Conservation (phyloP, 2,797 vertebrate species). For the Gobionotothen gibberifrons region DNA sequence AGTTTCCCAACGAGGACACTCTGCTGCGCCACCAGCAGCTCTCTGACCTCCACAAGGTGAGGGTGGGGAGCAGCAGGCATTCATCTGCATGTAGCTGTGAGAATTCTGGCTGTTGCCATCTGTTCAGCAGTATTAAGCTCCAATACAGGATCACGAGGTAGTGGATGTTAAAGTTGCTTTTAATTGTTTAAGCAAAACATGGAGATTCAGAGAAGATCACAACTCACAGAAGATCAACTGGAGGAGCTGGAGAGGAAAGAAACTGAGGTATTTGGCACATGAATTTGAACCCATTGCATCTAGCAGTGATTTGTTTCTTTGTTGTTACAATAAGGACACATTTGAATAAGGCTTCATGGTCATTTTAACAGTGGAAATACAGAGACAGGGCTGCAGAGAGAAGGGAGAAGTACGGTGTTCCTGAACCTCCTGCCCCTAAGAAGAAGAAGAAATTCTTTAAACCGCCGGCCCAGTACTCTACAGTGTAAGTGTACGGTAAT, state of each 20-base stretch:
- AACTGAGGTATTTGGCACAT: conserved; percentile 84
- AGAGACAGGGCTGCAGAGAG: conserved; percentile 94
- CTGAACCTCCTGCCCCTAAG: conserved; percentile 91
- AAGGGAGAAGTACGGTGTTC: conserved; percentile 92
- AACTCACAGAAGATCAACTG: conserved; percentile 89
- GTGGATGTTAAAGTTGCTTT: not conserved
- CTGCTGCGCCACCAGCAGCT: conserved; percentile 93
- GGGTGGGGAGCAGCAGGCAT: conserved; percentile 37
- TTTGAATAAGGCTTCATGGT: not conserved
- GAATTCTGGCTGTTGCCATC: conserved; percentile 61
- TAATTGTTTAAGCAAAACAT: conserved; percentile 89
- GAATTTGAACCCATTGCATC: not conserved
- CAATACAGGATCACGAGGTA: not conserved
- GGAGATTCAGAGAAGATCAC: conserved; percentile 90
- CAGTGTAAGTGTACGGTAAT: conserved; percentile 86
- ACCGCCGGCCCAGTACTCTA: conserved; percentile 75
- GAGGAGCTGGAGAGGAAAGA: conserved; percentile 92
- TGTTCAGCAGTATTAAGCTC: conserved; percentile 40
- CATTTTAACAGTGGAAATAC: conserved; percentile 89
- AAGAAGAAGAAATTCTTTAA: conserved; percentile 86
- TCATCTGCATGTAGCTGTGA: conserved; percentile 40
- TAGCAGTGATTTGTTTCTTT: not conserved
- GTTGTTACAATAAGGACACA: not conserved
- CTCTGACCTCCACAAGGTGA: conserved; percentile 96
- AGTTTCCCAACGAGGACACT: conserved; percentile 93